A percentile compares a stretch with the other conserved stretches of the same genome.
Evolutionary conservation across 2,888 invertebrate species (phyloP).

Genomic region (Drosophila testacea): DNA sequence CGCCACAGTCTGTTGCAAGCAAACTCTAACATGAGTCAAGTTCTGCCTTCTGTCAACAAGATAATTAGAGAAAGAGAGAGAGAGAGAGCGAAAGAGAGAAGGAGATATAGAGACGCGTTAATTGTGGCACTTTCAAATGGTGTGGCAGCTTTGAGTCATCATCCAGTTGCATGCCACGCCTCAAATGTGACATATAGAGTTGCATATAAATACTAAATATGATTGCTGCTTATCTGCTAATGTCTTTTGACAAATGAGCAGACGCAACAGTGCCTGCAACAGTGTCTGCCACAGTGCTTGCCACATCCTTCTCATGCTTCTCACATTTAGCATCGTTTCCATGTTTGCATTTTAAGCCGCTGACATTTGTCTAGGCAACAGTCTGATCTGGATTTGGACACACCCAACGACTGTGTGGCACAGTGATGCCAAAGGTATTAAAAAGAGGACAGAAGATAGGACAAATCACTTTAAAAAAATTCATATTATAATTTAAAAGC

Average conservation of each 20-base stretch:
- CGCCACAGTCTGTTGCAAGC: conserved; percentile 38
- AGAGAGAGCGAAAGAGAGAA: neutral
- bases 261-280: conserved; percentile 51
- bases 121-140: conserved; percentile 69
- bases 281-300: conserved; percentile 14
- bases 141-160: conserved; percentile 43
- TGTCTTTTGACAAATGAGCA: conserved; percentile 72
- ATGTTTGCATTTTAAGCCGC: conserved; percentile 56
- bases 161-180: conserved; percentile 43
- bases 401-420: conserved; percentile 35
- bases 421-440: no score
- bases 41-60: conserved; percentile 54
- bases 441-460: no score
- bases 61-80: conserved; percentile 47
- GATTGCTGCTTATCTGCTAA: conserved; percentile 62
- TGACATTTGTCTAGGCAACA: conserved; percentile 61
- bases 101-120: conserved; percentile 64
- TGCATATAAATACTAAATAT: conserved; percentile 25
- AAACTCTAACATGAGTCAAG: conserved; percentile 1
- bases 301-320: conserved; percentile 2
- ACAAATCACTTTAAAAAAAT: no score
- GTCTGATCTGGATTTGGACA: conserved; percentile 59
- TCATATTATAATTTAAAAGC: no score
- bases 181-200: conserved; percentile 27
- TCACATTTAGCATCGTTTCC: conserved; percentile 27